These are phyloP conservation scores for Camelus bactrianus DNA, from an alignment of 2,113 vertebrate genomes.

Conservation along the genomic window DNA sequence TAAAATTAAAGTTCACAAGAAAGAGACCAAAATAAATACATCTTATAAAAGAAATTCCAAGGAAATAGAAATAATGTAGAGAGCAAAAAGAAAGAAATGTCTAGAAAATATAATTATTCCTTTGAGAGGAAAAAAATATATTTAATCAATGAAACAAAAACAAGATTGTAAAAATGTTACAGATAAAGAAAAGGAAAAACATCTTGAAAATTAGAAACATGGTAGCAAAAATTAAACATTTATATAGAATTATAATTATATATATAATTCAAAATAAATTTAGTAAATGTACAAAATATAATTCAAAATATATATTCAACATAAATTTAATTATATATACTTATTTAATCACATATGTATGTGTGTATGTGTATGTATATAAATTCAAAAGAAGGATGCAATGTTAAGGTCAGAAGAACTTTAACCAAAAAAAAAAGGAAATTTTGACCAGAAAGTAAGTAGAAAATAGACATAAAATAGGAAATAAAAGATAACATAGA, in stretches of 20 bases:
- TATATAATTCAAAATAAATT: too few relatives aligned
- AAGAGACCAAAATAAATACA: not conserved
- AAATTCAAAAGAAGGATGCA: not conserved
- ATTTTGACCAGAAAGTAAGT: not conserved
- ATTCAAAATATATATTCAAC: too few relatives aligned
- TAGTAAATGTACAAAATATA: too few relatives aligned
- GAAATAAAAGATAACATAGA: conserved; percentile 6
- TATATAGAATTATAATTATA: not conserved
- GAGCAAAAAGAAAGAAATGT: not conserved
- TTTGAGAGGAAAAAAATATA: not conserved
- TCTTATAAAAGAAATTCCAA: not conserved
- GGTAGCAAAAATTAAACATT: not conserved
- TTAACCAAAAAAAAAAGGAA: not conserved
- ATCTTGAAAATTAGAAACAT: not conserved
- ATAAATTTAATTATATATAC: too few relatives aligned
- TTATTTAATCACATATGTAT: too few relatives aligned
- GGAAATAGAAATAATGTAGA: not conserved
- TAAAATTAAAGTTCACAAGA: not conserved
- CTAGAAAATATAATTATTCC: not conserved
- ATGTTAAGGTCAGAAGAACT: not conserved
- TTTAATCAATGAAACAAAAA: not conserved
- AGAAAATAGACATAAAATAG: not conserved
- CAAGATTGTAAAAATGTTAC: not conserved
- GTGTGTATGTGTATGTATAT: not conserved
- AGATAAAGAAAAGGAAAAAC: not conserved